Percentiles rank a stretch among this genome's conserved stretches.
These are phyloP conservation scores for Heliconius hermathena DNA, from an alignment of 1,140 invertebrate species.

Conservation along the genomic window DNA sequence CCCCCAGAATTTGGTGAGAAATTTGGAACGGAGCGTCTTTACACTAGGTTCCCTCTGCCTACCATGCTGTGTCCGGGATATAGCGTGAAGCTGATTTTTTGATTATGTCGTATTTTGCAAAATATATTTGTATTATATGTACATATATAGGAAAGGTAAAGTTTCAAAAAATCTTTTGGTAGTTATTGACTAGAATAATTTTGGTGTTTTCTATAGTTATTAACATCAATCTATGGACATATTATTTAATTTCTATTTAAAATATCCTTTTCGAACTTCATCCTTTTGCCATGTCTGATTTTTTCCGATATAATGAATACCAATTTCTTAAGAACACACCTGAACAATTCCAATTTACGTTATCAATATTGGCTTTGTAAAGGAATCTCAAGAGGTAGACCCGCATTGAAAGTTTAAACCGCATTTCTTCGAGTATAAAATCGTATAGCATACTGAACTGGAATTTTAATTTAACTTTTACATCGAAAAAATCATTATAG, in stretches of 20 bases:
- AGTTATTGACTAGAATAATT: no score
- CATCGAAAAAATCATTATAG: not conserved
- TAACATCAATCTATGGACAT: no score
- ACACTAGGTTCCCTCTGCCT: no score
- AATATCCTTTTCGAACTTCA: not conserved
- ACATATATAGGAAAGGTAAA: no score
- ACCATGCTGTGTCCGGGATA: no score
- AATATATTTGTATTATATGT: no score
- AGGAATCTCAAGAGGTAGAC: slow-evolving; percentile 16
- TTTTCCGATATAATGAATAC: slow-evolving; percentile 1
- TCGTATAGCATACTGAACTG: not conserved
- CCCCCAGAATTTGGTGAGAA: no score
- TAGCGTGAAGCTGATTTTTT: no score
- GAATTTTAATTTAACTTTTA: slow-evolving; percentile 4
- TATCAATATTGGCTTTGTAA: slow-evolving; percentile 11
- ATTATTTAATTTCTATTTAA: not conserved
- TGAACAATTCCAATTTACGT: slow-evolving; percentile 20
- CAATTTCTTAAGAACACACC: slow-evolving; percentile 15
- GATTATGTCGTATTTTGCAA: no score
- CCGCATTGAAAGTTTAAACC: slow-evolving; percentile 26
- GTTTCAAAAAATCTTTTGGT: no score
- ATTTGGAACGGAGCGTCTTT: no score
- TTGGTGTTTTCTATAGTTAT: no score
- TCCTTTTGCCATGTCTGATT: not conserved
- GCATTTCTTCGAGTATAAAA: slow-evolving; percentile 18